Conservation (phyloP, 2,888 invertebrate species). For the Epinotia ramella region DNA sequence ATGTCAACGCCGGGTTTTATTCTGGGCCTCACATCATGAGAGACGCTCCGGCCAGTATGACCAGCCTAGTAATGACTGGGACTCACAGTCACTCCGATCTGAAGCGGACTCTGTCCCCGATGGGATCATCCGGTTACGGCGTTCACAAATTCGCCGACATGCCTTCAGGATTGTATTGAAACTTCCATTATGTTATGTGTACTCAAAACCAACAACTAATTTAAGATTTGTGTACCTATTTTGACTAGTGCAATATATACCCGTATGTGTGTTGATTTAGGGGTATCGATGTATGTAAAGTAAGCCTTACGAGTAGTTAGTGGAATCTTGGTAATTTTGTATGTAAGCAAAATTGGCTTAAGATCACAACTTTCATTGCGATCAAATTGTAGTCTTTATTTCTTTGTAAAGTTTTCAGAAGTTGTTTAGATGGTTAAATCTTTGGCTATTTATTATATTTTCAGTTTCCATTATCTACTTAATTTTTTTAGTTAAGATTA, state of each 20-base stretch:
- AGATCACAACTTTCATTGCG: slow-evolving; percentile 64
- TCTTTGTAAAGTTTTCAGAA: slow-evolving; percentile 15
- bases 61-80: slow-evolving; percentile 76
- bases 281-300: slow-evolving; percentile 36
- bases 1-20: slow-evolving; percentile 87
- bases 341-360: slow-evolving; percentile 79
- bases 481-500: slow-evolving; percentile 30
- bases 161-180: slow-evolving; percentile 89
- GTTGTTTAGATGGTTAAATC: background rate
- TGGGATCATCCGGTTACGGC: slow-evolving; percentile 75
- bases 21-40: slow-evolving; percentile 83
- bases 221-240: slow-evolving; percentile 75
- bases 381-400: slow-evolving; percentile 27
- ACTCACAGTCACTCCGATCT: slow-evolving; percentile 78
- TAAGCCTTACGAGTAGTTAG: slow-evolving; percentile 46
- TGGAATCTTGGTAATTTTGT: slow-evolving; percentile 83
- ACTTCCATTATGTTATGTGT: slow-evolving; percentile 54
- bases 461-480: slow-evolving; percentile 8
- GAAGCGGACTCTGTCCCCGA: slow-evolving; percentile 75
- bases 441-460: slow-evolving; percentile 35
- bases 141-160: slow-evolving; percentile 89
- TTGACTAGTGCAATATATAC: slow-evolving; percentile 81
- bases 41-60: slow-evolving; percentile 80
- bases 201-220: slow-evolving; percentile 82
- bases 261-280: slow-evolving; percentile 50